A percentile compares a stretch with the other conserved stretches of the same genome.
Conservation (phyloP, 2,797 vertebrate species). For the Tinamus major region DNA sequence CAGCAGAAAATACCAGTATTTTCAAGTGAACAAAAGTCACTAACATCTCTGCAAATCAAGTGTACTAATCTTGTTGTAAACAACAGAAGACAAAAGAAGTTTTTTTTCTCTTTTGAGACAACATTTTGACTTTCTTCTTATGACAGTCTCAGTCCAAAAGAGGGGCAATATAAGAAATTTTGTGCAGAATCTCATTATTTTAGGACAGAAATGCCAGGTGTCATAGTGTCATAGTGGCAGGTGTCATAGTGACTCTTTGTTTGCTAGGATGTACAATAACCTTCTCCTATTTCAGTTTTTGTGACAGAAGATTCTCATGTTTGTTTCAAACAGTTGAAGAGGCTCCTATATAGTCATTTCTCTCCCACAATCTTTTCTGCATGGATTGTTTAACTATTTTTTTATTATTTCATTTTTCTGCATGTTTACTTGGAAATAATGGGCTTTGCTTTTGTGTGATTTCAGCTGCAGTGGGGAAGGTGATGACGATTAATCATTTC, state of each 20-base stretch:
- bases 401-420: not conserved
- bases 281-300: not conserved
- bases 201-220: not conserved
- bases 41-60: not conserved
- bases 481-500: not conserved
- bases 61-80: not conserved
- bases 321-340: not conserved
- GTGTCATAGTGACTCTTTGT: not conserved
- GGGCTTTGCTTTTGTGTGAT: not conserved
- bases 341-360: not conserved
- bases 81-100: no score
- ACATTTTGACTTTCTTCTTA: not conserved
- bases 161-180: not conserved
- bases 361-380: not conserved
- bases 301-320: not conserved
- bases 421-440: not conserved
- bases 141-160: not conserved
- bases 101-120: not conserved
- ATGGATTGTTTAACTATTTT: not conserved
- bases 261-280: not conserved
- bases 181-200: fast-evolving
- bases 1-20: not conserved
- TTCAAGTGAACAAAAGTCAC: not conserved
- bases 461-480: not conserved
- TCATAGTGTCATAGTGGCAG: not conserved